These are phyloP conservation scores for Volucella inflata DNA, from an alignment of 2,888 invertebrate genomes.

Conservation along the genomic window DNA sequence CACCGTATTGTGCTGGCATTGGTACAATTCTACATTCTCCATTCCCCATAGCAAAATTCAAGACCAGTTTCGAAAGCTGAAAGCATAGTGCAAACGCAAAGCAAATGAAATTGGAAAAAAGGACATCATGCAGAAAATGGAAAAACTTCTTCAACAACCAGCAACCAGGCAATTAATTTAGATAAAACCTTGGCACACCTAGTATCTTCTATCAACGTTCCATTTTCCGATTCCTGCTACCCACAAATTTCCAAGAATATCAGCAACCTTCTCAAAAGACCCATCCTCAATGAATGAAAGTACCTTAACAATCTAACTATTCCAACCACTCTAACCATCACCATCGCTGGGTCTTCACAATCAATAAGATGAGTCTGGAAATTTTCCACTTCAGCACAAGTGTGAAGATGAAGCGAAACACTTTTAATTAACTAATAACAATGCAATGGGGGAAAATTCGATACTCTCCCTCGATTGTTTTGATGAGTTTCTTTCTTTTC, in stretches of 20 bases:
- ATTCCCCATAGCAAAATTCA: neutral
- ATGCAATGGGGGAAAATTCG: constrained; percentile 20
- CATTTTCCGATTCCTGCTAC: neutral
- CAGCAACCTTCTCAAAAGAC: constrained; percentile 21
- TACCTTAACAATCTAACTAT: neutral
- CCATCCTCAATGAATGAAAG: constrained; percentile 1
- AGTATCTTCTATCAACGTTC: no score
- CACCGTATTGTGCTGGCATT: constrained; percentile 40
- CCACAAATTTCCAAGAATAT: constrained; percentile 24
- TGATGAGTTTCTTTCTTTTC: constrained; percentile 27
- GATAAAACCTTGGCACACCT: constrained; percentile 65
- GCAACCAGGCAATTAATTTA: constrained; percentile 66
- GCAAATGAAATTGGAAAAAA: constrained; percentile 78
- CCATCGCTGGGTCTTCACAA: constrained; percentile 4
- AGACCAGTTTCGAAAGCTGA: neutral
- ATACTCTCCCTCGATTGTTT: constrained; percentile 44
- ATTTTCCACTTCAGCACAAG: constrained; percentile 30
- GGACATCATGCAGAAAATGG: constrained; percentile 80
- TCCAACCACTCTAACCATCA: neutral
- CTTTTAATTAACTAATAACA: constrained; percentile 71
- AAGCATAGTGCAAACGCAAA: constrained; percentile 55
- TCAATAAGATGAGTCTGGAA: constrained; percentile 54
- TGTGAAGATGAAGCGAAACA: constrained; percentile 35
- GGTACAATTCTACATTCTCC: constrained; percentile 39
- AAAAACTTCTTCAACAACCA: constrained; percentile 78